Percentiles rank a stretch among this genome's conserved stretches.
Evolutionary conservation across 2,888 invertebrate genomes (phyloP).

Genomic region (Yponomeuta cagnagella): DNA sequence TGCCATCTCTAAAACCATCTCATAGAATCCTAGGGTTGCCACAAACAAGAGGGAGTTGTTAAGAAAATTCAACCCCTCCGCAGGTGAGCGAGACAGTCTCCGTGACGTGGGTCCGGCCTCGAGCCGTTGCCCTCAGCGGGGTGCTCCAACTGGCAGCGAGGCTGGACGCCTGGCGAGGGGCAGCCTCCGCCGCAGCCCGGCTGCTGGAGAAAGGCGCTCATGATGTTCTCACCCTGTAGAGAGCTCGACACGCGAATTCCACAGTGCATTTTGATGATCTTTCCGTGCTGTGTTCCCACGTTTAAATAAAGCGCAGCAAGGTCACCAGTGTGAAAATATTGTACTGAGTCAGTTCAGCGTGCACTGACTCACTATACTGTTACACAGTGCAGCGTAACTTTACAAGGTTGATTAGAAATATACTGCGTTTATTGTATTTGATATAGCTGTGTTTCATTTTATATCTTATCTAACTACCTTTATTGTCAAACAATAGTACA

Average conservation of each 20-base stretch:
- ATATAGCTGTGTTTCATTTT: neutral
- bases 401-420: neutral
- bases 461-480: neutral
- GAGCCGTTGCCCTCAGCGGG: constrained; percentile 48
- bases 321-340: neutral
- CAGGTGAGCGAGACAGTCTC: constrained; percentile 50
- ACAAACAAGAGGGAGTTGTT: no score
- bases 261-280: no score
- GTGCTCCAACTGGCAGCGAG: constrained; percentile 48
- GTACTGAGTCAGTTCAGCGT: neutral
- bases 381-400: neutral
- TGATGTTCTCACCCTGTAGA: constrained; percentile 42
- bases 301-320: neutral
- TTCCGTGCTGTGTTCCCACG: neutral
- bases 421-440: neutral
- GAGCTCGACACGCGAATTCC: neutral
- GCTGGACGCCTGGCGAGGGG: constrained; percentile 50
- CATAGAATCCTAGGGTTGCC: no score
- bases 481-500: no score
- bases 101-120: constrained; percentile 59
- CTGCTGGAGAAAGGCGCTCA: constrained; percentile 43
- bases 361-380: no score
- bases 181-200: constrained; percentile 42
- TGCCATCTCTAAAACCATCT: no score
- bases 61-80: neutral